Conservation (phyloP, 2,113 vertebrate species). For the Cairina moschata region DNA sequence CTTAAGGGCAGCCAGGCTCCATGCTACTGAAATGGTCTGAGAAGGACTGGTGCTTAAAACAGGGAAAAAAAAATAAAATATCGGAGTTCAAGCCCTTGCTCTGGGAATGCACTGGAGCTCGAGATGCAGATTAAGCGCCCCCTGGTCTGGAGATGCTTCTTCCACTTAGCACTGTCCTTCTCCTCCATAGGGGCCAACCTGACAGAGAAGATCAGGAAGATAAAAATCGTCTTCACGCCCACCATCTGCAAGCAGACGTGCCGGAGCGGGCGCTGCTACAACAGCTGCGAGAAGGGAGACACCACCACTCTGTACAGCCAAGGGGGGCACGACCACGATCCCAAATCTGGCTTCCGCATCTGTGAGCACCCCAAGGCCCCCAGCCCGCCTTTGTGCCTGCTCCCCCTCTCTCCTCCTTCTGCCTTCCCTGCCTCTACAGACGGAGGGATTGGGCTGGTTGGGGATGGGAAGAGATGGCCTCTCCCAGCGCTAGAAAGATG, state of each 20-base stretch:
- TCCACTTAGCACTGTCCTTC: background rate
- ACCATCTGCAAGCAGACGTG: conserved; percentile 95
- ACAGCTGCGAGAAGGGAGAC: conserved; percentile 91
- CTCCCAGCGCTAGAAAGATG: background rate
- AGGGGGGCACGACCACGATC: conserved; percentile 74
- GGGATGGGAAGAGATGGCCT: background rate
- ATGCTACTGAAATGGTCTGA: background rate
- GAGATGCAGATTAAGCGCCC: background rate
- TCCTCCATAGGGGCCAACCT: conserved; percentile 78
- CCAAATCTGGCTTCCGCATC: conserved; percentile 90
- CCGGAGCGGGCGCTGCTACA: conserved; percentile 83
- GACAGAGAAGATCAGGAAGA: conserved; percentile 83
- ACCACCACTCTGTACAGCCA: conserved; percentile 92
- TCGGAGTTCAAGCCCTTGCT: background rate
- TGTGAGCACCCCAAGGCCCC: conserved; percentile 81
- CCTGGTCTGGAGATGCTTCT: background rate
- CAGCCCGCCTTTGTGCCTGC: background rate
- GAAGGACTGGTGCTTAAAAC: background rate
- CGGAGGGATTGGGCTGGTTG: background rate
- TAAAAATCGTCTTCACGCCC: conserved; percentile 95
- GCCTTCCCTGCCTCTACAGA: background rate
- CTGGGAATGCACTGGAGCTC: background rate
- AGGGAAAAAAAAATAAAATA: background rate
- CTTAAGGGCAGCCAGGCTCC: background rate
- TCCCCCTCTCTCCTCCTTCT: background rate